phyloP scores from a whole-genome alignment of 2,797 vertebrate genomes.

The Menidia menidia region DNA sequence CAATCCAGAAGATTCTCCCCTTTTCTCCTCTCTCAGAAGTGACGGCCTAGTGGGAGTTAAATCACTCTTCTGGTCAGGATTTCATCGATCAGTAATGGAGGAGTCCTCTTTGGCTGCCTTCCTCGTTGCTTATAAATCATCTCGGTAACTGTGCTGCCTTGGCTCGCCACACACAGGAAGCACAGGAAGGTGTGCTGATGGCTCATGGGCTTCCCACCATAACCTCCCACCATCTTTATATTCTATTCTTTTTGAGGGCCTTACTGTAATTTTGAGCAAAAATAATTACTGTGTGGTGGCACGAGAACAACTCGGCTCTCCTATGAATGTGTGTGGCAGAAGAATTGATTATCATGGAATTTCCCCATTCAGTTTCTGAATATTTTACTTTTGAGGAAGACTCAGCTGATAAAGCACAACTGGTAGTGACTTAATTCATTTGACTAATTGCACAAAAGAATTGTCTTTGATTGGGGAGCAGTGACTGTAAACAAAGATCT shows the following conservation, averaged over 20 bases:
- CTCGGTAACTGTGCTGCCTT: constrained; percentile 42
- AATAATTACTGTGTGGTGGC: constrained; percentile 38
- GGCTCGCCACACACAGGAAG: constrained; percentile 15
- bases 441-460: constrained; percentile 40
- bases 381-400: constrained; percentile 44
- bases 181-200: constrained; percentile 20
- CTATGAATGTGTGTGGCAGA: constrained; percentile 60
- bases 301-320: constrained; percentile 36
- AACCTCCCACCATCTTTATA: constrained; percentile 7
- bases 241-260: constrained; percentile 14
- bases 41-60: constrained; percentile 54
- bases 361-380: constrained; percentile 37
- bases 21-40: constrained; percentile 31
- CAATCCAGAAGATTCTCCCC: constrained; percentile 41
- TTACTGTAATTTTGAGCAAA: constrained; percentile 22
- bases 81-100: constrained; percentile 71
- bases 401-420: constrained; percentile 43
- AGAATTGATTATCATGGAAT: constrained; percentile 55
- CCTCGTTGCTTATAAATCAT: constrained; percentile 63
- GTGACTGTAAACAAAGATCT: constrained; percentile 11
- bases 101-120: constrained; percentile 49
- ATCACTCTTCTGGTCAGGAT: constrained; percentile 45
- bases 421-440: constrained; percentile 37
- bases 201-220: constrained; percentile 17
- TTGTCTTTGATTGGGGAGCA: background rate